phyloP scores from a whole-genome alignment of 2,888 invertebrate species.

The Teleiodes luculella region DNA sequence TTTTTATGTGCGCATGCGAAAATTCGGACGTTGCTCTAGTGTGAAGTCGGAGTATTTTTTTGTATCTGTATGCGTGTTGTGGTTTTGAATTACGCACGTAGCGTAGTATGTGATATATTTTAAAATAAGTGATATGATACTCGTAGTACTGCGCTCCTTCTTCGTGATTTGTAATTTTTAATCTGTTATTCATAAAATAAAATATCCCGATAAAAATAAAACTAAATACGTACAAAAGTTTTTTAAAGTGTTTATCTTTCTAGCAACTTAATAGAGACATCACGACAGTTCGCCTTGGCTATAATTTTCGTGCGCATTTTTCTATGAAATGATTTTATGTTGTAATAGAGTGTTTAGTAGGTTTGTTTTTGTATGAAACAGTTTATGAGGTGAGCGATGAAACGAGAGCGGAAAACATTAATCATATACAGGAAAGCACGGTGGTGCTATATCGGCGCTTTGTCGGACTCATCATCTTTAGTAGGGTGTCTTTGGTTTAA shows the following conservation, averaged over 20 bases:
- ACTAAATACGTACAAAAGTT: conserved; percentile 19
- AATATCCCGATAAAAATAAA: not conserved
- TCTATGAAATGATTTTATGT: conserved; percentile 5
- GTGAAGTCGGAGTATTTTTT: too few species aligned
- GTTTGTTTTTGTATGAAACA: conserved; percentile 20
- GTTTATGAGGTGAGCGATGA: conserved; percentile 42
- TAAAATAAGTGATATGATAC: too few species aligned
- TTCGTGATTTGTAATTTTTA: too few species aligned
- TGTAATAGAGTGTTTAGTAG: conserved; percentile 1
- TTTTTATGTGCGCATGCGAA: too few species aligned
- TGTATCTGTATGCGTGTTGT: too few species aligned
- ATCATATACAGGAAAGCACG: conserved; percentile 59
- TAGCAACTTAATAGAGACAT: conserved; percentile 11
- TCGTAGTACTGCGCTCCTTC: too few species aligned
- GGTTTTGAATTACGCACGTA: too few species aligned
- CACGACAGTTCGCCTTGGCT: not conserved
- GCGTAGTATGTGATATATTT: too few species aligned
- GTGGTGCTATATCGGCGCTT: conserved; percentile 27
- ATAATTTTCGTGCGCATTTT: not conserved
- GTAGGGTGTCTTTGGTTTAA: not conserved
- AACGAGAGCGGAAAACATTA: conserved; percentile 63
- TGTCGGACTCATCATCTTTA: conserved; percentile 26
- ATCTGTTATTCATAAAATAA: too few species aligned
- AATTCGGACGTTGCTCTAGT: too few species aligned
- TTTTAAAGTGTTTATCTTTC: conserved; percentile 18